Evolutionary conservation across 2,888 invertebrate genomes (phyloP), one percentile per base, ranked within the genome.

Genomic region (Dryadula phaetusa): DNA sequence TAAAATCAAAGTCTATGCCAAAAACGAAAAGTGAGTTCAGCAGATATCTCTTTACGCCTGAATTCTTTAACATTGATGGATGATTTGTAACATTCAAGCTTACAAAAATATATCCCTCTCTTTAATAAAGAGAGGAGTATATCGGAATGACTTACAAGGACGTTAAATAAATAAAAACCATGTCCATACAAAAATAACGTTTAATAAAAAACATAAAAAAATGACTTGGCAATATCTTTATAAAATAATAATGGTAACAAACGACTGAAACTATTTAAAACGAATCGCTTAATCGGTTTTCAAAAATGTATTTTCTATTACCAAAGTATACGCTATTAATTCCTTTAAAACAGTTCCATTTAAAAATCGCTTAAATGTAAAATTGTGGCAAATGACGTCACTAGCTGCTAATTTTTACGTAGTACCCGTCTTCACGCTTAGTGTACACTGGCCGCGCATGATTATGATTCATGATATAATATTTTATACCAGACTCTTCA

Each of bases 401-500:
- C 37, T 54, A 74, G 4, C 76, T 74, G 3, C 46, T 68, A 52
- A 84, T 60, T 68, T 79, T 84, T 7, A 79, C 47, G 70, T 82
- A 81, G 65, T 62, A 74, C 2, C 83, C 84, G 18, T 65, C 12
- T 0, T 44, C 18, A 12, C 44, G 37, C 47, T 62, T 58, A 3
- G 14, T 68, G 47, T 74, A 77, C 0, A 76, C 25, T 0, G 86
- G 86, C 0, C 81, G 82, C 1, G 73, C 74, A 60, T 86, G 86
- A 6, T 78, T 73, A 37, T 87, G 87, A 0, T 74, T 70, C 18
- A 76, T 75, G 16, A 74, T 62, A 16, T 70, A 72, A 5, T 64
- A 72, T 7, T 60, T 42, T 4, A 82, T 76, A 28, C 62, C 46
- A 2, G 69, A 71, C 20, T 72, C 66, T 10, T 77, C 72, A 5